Evolutionary conservation across 2,888 invertebrate species (phyloP).

Genomic region (Brachyptera putata): DNA sequence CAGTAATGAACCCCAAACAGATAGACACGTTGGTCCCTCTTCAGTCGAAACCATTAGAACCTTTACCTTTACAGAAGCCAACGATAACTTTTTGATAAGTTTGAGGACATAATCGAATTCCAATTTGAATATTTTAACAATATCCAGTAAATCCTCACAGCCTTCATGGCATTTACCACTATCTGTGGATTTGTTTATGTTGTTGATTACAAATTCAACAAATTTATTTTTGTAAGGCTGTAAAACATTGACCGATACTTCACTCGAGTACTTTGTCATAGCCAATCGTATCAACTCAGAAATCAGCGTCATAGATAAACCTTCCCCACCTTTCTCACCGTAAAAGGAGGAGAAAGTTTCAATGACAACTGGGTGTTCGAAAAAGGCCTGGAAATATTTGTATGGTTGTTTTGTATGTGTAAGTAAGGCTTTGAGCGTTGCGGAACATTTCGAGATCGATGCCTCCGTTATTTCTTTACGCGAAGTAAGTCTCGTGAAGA

Average conservation of each 20-base stretch:
- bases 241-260: too few relatives aligned
- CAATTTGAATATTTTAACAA: constrained; percentile 46
- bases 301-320: constrained; percentile 41
- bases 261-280: too few relatives aligned
- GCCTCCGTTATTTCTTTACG: constrained; percentile 34
- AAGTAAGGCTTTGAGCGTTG: constrained; percentile 38
- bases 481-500: constrained; percentile 39
- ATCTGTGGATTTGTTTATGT: constrained; percentile 47
- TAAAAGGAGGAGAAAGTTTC: constrained; percentile 43
- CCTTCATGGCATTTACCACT: constrained; percentile 43
- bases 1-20: constrained; percentile 20
- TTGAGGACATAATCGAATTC: constrained; percentile 45
- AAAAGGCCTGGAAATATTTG: constrained; percentile 40
- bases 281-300: constrained; percentile 30
- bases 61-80: constrained; percentile 37
- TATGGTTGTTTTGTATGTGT: constrained; percentile 35
- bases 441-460: constrained; percentile 36
- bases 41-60: constrained; percentile 29
- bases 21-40: too few relatives aligned
- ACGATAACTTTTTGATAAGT: constrained; percentile 47
- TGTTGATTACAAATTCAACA: constrained; percentile 47
- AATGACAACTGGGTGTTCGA: constrained; percentile 45
- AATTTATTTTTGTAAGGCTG: constrained; percentile 55
- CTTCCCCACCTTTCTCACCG: constrained; percentile 36
- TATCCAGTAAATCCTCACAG: constrained; percentile 44